A percentile compares a stretch with the other conserved stretches of the same genome.
phyloP scores from a whole-genome alignment of 2,113 vertebrate genomes.

The Promerops cafer region DNA sequence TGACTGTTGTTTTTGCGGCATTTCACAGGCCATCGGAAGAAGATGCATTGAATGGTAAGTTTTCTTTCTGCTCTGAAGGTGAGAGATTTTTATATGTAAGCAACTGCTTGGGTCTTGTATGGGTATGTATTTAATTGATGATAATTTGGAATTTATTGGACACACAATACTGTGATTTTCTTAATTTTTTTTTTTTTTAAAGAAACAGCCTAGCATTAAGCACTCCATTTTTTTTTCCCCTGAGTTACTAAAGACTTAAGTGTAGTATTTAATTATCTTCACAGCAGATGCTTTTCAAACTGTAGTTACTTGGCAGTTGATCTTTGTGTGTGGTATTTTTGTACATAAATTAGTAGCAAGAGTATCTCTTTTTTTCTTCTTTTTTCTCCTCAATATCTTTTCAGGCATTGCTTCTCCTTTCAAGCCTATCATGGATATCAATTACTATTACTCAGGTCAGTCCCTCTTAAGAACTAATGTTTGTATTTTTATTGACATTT shows the following conservation, averaged over 20 bases:
- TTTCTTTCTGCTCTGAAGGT: neutral
- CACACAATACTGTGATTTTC: neutral
- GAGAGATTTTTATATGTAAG: neutral
- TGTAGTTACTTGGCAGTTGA: neutral
- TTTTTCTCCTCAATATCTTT: neutral
- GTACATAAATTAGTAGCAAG: neutral
- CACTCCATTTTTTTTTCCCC: accelerated
- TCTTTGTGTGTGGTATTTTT: neutral
- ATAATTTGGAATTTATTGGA: neutral
- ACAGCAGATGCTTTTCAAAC: neutral
- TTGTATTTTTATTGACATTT: neutral
- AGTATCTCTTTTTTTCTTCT: neutral
- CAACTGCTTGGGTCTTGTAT: neutral
- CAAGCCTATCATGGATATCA: constrained; percentile 91
- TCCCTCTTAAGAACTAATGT: neutral
- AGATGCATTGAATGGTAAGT: constrained; percentile 78
- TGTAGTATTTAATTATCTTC: neutral
- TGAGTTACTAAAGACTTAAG: neutral
- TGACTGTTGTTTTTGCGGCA: constrained; percentile 14
- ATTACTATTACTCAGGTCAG: constrained; percentile 96
- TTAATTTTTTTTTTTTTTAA: neutral
- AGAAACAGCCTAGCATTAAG: neutral
- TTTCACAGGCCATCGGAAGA: constrained; percentile 73
- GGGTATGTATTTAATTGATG: neutral
- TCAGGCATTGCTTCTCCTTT: constrained; percentile 95